A percentile compares a stretch with the other conserved stretches of the same genome.
Conservation (phyloP, 1,140 invertebrate genomes). For the Hyles vespertilio region DNA sequence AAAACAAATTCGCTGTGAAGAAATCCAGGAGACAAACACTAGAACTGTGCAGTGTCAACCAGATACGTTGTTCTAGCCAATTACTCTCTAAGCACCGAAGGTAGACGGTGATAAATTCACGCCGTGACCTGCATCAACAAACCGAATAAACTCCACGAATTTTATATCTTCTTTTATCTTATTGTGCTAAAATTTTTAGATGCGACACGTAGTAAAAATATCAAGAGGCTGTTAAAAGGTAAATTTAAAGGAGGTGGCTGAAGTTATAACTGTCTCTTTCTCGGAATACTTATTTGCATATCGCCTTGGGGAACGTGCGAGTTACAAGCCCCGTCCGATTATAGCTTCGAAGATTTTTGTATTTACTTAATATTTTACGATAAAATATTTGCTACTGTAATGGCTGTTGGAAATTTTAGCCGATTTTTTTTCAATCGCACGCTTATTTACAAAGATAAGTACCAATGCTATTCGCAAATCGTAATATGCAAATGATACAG, state of each 20-base stretch:
- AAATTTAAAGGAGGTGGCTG: conserved; percentile 53
- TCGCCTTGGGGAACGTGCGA: conserved; percentile 16
- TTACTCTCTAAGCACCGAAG: conserved; percentile 43
- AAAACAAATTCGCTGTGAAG: background rate
- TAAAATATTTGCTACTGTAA: conserved; percentile 1
- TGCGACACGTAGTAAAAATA: conserved; percentile 60
- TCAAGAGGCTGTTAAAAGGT: conserved; percentile 58
- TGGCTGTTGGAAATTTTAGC: background rate
- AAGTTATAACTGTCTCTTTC: conserved; percentile 40
- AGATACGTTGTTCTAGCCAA: conserved; percentile 42
- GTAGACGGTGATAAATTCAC: conserved; percentile 55
- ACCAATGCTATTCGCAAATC: no score
- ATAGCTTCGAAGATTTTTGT: conserved; percentile 8
- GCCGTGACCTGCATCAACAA: conserved; percentile 56
- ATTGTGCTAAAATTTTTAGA: conserved; percentile 48
- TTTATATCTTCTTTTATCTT: conserved; percentile 48
- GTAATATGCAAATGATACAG: no score
- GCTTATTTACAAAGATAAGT: no score
- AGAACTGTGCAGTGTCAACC: conserved; percentile 20
- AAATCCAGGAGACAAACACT: background rate
- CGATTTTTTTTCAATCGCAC: no score
- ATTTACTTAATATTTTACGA: conserved; percentile 9
- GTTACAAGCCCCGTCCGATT: conserved; percentile 10
- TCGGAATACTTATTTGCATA: conserved; percentile 26
- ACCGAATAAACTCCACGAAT: conserved; percentile 39